A percentile compares a stretch with the other conserved stretches of the same genome.
phyloP scores from a whole-genome alignment of 2,888 invertebrate species.

The Eupithecia exiguata region DNA sequence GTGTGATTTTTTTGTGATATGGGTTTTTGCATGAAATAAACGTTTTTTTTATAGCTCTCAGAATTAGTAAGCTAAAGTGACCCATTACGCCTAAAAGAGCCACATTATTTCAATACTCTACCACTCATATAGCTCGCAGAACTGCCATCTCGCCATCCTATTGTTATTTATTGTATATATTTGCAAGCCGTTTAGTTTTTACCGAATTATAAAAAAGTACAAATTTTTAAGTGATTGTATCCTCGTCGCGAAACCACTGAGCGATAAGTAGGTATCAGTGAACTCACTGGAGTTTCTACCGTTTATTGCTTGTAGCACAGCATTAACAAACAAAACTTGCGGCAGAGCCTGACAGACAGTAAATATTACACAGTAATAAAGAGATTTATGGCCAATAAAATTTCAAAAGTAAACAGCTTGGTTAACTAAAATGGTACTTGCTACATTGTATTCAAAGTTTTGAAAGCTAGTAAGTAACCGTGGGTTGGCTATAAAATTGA shows the following conservation, averaged over 20 bases:
- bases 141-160: no score
- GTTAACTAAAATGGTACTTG: background rate
- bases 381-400: constrained; percentile 25
- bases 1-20: no score
- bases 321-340: constrained; percentile 9
- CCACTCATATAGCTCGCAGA: no score
- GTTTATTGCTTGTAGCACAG: background rate
- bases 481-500: background rate
- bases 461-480: constrained; percentile 14
- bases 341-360: background rate
- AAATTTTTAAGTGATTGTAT: no score
- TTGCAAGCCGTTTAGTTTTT: no score
- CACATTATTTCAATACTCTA: no score
- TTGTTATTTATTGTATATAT: no score
- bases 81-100: no score
- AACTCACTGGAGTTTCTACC: background rate
- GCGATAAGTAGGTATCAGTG: background rate
- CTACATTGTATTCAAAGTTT: constrained; percentile 18
- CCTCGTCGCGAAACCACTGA: background rate
- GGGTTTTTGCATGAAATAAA: no score
- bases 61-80: no score
- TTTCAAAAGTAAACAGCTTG: constrained; percentile 20
- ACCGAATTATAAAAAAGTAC: no score
- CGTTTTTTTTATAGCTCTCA: no score
- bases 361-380: constrained; percentile 12